Conservation (phyloP, 2,113 vertebrate species). For the Pandion haliaetus region DNA sequence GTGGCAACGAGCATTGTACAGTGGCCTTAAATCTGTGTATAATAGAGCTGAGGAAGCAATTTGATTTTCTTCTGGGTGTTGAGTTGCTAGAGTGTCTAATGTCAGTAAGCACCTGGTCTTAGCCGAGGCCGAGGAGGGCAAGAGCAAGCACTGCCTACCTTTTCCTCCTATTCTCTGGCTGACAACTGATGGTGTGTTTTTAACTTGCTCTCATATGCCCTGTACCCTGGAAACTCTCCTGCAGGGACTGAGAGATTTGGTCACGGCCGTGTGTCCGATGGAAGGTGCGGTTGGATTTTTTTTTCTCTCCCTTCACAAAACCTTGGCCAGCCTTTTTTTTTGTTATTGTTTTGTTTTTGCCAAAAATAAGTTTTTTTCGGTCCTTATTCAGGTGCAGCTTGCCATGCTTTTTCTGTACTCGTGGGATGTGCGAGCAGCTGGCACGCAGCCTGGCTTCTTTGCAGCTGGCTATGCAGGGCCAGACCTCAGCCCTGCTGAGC, state of each 20-base stretch:
- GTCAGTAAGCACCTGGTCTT: background rate
- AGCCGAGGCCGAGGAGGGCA: background rate
- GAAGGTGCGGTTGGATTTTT: accelerated
- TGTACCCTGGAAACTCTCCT: background rate
- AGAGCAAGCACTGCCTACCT: background rate
- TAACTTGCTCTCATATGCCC: background rate
- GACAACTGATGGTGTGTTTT: background rate
- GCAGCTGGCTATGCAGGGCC: background rate
- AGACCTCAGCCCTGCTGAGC: background rate
- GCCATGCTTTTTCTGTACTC: background rate
- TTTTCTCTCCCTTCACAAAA: background rate
- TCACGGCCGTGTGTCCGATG: accelerated
- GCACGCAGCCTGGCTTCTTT: background rate
- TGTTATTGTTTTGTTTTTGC: background rate
- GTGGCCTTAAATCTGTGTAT: background rate
- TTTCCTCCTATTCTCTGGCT: background rate
- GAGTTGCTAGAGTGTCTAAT: background rate
- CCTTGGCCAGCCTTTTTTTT: background rate
- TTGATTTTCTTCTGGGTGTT: background rate
- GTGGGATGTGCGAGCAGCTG: background rate
- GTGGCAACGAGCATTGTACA: background rate
- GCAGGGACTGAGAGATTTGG: background rate
- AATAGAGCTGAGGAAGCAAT: background rate
- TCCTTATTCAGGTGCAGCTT: background rate
- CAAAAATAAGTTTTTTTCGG: accelerated